phyloP scores from a whole-genome alignment of 2,888 invertebrate genomes.

The Standfussiana lucernea region DNA sequence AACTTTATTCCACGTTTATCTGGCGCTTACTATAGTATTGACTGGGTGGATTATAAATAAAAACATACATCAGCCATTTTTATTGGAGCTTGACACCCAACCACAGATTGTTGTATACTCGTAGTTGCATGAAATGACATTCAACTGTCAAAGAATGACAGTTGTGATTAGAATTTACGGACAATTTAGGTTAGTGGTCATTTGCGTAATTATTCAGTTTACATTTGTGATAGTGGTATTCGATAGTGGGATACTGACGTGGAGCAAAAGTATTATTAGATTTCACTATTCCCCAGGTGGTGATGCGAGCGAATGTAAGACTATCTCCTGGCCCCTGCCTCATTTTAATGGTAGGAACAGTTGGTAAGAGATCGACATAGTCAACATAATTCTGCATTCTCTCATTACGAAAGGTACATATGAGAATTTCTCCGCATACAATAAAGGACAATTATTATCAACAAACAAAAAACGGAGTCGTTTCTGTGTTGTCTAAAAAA shows the following conservation, averaged over 20 bases:
- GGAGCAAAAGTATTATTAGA: not conserved
- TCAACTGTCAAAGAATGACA: too few relatives aligned
- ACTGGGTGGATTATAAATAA: not conserved
- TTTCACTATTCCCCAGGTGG: not conserved
- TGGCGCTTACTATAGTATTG: too few relatives aligned
- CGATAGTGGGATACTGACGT: not conserved
- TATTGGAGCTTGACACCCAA: too few relatives aligned
- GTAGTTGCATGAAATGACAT: too few relatives aligned
- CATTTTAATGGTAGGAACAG: too few relatives aligned
- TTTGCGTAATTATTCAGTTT: not conserved
- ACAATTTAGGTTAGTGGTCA: too few relatives aligned
- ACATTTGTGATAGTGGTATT: not conserved
- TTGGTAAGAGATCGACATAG: not conserved
- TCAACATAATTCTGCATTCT: not conserved
- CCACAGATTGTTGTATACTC: too few relatives aligned
- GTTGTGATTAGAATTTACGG: too few relatives aligned
- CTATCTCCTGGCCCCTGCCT: not conserved
- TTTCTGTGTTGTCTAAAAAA: too few relatives aligned
- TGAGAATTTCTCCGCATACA: not conserved
- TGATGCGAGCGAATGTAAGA: not conserved
- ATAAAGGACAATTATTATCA: not conserved
- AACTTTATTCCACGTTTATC: too few relatives aligned
- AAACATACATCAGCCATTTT: too few relatives aligned
- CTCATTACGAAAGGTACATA: not conserved
- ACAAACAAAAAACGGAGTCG: not conserved